Evolutionary conservation across 2,797 vertebrate genomes (phyloP).

Genomic region (Cuculus canorus): DNA sequence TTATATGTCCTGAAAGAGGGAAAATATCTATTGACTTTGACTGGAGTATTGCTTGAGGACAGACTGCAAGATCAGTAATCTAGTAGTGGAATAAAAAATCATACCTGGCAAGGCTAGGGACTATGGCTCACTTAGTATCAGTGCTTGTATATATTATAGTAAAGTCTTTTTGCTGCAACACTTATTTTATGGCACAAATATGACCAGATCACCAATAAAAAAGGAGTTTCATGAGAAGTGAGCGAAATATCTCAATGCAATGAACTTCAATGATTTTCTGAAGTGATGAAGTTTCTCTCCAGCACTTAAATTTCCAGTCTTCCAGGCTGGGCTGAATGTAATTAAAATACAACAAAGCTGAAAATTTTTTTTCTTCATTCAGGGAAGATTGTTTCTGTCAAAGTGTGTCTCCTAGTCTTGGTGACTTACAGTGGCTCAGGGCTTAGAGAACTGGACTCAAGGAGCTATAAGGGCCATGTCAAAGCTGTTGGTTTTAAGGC

Average conservation of each 20-base stretch:
- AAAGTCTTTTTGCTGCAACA: background rate
- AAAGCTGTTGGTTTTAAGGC: background rate
- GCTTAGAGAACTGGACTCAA: background rate
- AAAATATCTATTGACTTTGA: background rate
- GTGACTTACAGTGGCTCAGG: background rate
- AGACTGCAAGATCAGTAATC: background rate
- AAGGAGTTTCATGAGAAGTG: background rate
- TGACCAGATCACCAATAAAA: background rate
- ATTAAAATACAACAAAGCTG: background rate
- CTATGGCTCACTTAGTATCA: fast-evolving
- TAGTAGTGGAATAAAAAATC: background rate
- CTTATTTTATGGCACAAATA: background rate
- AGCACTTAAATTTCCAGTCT: background rate
- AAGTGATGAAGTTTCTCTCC: background rate
- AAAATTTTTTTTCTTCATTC: background rate
- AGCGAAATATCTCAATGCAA: background rate
- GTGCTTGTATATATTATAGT: fast-evolving
- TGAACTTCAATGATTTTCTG: background rate
- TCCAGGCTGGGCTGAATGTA: background rate
- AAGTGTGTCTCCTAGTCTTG: background rate
- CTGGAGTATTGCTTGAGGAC: background rate
- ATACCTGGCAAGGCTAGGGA: background rate
- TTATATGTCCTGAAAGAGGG: background rate
- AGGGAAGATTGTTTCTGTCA: background rate
- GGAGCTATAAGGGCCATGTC: background rate